A percentile compares a stretch with the other conserved stretches of the same genome.
Conservation (phyloP, 2,888 invertebrate genomes). For the Vannuccia rotundouncinata region DNA sequence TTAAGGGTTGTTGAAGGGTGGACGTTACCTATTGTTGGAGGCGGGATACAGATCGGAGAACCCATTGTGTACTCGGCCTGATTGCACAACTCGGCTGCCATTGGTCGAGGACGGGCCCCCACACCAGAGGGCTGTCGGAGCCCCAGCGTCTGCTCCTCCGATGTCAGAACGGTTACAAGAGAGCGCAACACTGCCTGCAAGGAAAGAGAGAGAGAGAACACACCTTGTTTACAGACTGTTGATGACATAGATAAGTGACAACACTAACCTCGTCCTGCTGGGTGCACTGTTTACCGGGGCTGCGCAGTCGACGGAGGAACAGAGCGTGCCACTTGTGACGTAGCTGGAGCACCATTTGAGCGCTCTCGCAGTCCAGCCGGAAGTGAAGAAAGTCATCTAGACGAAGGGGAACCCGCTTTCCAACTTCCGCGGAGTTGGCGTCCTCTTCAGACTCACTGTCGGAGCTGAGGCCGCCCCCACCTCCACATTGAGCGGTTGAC, state of each 20-base stretch:
- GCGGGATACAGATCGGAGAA: background rate
- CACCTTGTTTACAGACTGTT: too few relatives aligned
- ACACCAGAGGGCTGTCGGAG: slow-evolving; percentile 69
- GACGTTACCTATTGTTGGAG: too few relatives aligned
- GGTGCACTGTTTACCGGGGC: slow-evolving; percentile 58
- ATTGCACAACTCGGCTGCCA: slow-evolving; percentile 59
- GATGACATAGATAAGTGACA: too few relatives aligned
- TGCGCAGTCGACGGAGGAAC: slow-evolving; percentile 61
- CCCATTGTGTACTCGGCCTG: slow-evolving; percentile 24
- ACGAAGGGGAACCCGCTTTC: slow-evolving; percentile 10
- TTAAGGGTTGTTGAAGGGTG: too few relatives aligned
- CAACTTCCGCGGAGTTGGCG: background rate
- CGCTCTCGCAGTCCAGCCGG: slow-evolving; percentile 50
- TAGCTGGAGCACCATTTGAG: slow-evolving; percentile 64
- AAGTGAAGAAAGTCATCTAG: slow-evolving; percentile 27
- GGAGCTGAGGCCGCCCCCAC: background rate
- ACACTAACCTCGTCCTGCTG: slow-evolving; percentile 62
- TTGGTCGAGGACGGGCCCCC: slow-evolving; percentile 68
- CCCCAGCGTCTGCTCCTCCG: slow-evolving; percentile 67
- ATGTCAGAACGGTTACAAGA: slow-evolving; percentile 65
- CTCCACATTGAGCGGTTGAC: background rate
- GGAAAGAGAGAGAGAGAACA: background rate
- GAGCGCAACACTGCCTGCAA: slow-evolving; percentile 62
- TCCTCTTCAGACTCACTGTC: slow-evolving; percentile 29
- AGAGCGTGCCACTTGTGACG: slow-evolving; percentile 69